These are phyloP conservation scores for Graphium colonna DNA, from an alignment of 2,888 invertebrate species.

Conservation along the genomic window DNA sequence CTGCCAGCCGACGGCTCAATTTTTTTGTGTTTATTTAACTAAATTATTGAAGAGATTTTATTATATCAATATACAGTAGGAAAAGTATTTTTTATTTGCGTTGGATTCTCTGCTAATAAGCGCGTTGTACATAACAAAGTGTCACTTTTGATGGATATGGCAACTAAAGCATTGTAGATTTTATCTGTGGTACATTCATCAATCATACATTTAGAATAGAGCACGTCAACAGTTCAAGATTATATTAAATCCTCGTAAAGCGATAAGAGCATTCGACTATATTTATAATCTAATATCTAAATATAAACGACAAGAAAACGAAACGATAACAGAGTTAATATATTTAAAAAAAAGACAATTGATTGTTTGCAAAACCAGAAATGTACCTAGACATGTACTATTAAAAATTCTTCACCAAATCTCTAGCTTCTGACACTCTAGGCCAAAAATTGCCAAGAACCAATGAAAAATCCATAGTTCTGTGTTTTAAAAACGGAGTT, in stretches of 20 bases:
- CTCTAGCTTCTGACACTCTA: no score
- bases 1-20: not conserved
- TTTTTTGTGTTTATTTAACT: not conserved
- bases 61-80: not conserved
- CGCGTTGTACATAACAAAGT: no score
- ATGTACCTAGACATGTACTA: no score
- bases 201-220: constrained; percentile 22
- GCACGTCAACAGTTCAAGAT: constrained; percentile 3
- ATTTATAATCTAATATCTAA: not conserved
- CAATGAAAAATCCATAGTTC: no score
- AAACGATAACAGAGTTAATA: no score
- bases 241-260: constrained; percentile 16
- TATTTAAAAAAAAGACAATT: no score
- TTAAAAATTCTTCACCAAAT: no score
- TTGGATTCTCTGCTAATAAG: no score
- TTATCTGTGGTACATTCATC: constrained; percentile 17
- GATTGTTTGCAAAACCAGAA: no score
- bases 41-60: not conserved
- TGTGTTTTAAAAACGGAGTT: no score
- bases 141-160: not conserved
- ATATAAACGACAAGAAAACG: constrained; percentile 5
- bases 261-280: constrained; percentile 8
- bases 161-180: constrained; percentile 3
- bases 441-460: no score
- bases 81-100: not conserved